phyloP scores from a whole-genome alignment of 2,797 vertebrate species.

The Steatocranus sp. region DNA sequence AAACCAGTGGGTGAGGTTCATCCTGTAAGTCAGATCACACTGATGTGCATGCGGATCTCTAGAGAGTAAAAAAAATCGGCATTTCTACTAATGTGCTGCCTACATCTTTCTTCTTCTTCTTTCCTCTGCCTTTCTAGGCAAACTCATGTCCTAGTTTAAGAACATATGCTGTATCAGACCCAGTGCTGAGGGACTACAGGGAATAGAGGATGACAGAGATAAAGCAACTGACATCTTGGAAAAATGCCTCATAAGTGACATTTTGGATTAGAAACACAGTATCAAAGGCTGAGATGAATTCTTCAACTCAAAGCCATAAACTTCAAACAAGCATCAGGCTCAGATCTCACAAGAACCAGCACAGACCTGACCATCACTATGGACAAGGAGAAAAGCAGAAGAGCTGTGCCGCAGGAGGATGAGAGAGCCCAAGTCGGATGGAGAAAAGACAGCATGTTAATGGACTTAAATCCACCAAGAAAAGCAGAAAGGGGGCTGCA shows the following conservation, averaged over 20 bases:
- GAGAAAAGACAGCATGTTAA: neutral
- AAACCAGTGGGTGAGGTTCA: neutral
- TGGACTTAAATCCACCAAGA: neutral
- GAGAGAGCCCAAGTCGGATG: neutral
- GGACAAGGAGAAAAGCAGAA: neutral
- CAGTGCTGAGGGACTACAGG: slow-evolving; percentile 10
- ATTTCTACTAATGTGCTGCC: neutral
- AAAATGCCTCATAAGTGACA: slow-evolving; percentile 36
- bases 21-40: neutral
- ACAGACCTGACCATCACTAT: neutral
- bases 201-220: slow-evolving; percentile 47
- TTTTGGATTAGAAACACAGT: slow-evolving; percentile 35
- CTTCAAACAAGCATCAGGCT: slow-evolving; percentile 28
- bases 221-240: slow-evolving; percentile 44
- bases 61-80: neutral
- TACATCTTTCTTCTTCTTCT: neutral
- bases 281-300: slow-evolving; percentile 39
- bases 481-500: neutral
- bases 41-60: neutral
- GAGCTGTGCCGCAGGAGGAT: neutral
- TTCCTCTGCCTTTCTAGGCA: slow-evolving; percentile 21
- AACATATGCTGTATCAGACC: slow-evolving; percentile 38
- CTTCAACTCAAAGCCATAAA: slow-evolving; percentile 20
- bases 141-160: slow-evolving; percentile 48
- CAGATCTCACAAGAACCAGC: neutral